phyloP scores from a whole-genome alignment of 1,140 invertebrate species.

The Neelides sp. region DNA sequence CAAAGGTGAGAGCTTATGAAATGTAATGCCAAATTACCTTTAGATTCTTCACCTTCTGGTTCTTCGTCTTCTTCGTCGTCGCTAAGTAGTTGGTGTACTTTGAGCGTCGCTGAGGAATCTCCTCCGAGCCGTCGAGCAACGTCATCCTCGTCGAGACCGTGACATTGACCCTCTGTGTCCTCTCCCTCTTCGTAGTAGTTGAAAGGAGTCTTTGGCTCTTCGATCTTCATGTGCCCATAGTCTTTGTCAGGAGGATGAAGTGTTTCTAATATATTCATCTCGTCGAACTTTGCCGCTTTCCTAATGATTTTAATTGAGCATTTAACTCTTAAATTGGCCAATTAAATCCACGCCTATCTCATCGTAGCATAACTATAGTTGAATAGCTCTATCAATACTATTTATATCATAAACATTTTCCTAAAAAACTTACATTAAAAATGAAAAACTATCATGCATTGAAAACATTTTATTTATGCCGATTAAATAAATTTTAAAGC shows the following conservation, averaged over 20 bases:
- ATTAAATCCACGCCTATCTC: too few relatives aligned
- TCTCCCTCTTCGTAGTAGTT: slow-evolving; percentile 57
- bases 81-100: slow-evolving; percentile 1
- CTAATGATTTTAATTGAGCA: too few relatives aligned
- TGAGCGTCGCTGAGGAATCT: background rate
- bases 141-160: too few relatives aligned
- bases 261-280: slow-evolving; percentile 98
- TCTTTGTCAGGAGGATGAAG: slow-evolving; percentile 92
- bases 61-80: slow-evolving; percentile 43
- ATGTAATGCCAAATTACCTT: background rate
- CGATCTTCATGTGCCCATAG: slow-evolving; percentile 89
- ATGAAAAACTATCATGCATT: too few relatives aligned
- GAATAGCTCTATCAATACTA: too few relatives aligned
- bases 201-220: slow-evolving; percentile 95
- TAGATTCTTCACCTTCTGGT: slow-evolving; percentile 44
- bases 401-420: too few relatives aligned
- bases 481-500: too few relatives aligned
- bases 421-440: too few relatives aligned
- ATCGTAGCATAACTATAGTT: too few relatives aligned
- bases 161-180: slow-evolving; percentile 48
- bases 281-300: slow-evolving; percentile 80
- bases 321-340: too few relatives aligned
- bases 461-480: too few relatives aligned
- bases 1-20: background rate
- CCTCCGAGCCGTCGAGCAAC: background rate